Evolutionary conservation across 2,113 vertebrate genomes (phyloP).

Genomic region (Oreochromis aureus): DNA sequence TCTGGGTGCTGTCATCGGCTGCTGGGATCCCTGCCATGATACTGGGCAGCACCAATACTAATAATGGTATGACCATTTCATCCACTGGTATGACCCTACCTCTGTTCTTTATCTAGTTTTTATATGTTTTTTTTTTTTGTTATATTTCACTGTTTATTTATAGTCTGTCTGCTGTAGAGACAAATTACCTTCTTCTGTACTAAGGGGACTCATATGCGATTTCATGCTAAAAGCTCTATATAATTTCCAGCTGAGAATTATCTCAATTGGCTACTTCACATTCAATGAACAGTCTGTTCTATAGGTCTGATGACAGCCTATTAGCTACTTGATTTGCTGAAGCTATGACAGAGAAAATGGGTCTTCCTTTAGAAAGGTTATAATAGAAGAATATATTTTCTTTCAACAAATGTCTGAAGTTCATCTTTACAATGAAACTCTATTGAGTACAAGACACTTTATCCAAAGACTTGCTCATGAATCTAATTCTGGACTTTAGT

Average conservation of each 20-base stretch:
- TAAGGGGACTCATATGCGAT: background rate
- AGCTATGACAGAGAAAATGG: background rate
- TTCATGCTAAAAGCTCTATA: background rate
- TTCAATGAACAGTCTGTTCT: background rate
- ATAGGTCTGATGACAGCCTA: background rate
- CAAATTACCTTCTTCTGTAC: background rate
- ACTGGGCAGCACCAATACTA: constrained; percentile 90
- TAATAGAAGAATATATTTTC: background rate
- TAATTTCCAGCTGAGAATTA: background rate
- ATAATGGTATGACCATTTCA: constrained; percentile 76
- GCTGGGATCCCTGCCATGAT: constrained; percentile 94
- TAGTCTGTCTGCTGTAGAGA: background rate
- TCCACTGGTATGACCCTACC: background rate
- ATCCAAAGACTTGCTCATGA: background rate
- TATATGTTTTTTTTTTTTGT: background rate
- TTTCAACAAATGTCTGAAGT: background rate
- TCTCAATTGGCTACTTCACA: background rate
- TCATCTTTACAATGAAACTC: background rate
- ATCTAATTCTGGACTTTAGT: background rate
- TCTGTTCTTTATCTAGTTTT: background rate
- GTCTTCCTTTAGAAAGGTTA: background rate
- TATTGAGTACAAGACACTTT: background rate
- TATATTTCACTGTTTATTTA: background rate
- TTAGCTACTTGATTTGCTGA: background rate
- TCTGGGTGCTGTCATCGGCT: constrained; percentile 92